These are phyloP conservation scores for Steinernema khuongi DNA, from an alignment of 1,140 invertebrate genomes.

Conservation along the genomic window DNA sequence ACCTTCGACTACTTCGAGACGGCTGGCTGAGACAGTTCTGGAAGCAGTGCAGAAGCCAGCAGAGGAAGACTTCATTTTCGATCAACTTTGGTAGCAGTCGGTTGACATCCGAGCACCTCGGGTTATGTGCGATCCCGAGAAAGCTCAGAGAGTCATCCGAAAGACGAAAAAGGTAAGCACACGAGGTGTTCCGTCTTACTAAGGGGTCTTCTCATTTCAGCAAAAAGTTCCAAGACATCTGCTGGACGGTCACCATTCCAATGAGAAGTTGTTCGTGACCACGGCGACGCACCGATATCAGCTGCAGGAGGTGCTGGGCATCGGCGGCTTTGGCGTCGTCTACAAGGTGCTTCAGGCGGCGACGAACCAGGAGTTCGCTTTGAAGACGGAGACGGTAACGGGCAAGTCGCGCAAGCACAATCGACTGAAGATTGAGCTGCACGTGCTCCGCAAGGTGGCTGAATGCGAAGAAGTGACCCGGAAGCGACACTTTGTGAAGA, in stretches of 20 bases:
- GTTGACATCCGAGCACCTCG: not conserved
- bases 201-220: not conserved
- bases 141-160: not conserved
- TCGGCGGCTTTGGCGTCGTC: not conserved
- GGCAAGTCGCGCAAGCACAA: not conserved
- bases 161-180: not conserved
- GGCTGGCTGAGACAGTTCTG: too few relatives aligned
- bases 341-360: not conserved
- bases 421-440: not conserved
- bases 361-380: not conserved
- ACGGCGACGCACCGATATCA: not conserved
- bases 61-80: too few relatives aligned
- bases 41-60: too few relatives aligned
- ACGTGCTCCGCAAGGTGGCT: not conserved
- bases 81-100: too few relatives aligned
- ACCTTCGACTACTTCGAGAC: too few relatives aligned
- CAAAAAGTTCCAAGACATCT: slow-evolving; percentile 7
- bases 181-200: not conserved
- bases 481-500: slow-evolving; percentile 3
- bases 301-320: not conserved
- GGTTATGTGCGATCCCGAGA: not conserved
- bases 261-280: not conserved
- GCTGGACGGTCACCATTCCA: slow-evolving; percentile 5
- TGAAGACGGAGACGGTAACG: not conserved
- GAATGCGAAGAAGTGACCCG: not conserved